Evolutionary conservation across 2,888 invertebrate genomes (phyloP).

Genomic region (Platycheirus albimanus): DNA sequence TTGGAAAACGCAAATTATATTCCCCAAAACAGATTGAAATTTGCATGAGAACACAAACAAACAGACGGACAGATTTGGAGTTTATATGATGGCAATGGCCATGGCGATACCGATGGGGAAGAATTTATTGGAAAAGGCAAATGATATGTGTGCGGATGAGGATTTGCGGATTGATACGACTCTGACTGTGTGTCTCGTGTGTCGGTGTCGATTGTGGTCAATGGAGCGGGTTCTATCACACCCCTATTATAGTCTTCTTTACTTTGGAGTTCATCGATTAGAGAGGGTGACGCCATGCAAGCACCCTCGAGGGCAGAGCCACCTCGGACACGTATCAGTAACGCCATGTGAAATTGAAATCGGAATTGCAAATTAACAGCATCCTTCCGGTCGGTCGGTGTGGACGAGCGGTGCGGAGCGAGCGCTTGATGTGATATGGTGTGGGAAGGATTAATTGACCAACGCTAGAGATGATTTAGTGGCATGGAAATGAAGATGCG

Average conservation of each 20-base stretch:
- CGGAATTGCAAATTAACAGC: slow-evolving; percentile 81
- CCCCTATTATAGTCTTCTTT: slow-evolving; percentile 33
- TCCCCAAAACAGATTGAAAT: slow-evolving; percentile 67
- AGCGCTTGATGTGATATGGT: too few relatives aligned
- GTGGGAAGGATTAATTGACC: slow-evolving; percentile 65
- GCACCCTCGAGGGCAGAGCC: slow-evolving; percentile 39
- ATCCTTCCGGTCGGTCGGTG: slow-evolving; percentile 41
- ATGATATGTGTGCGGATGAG: slow-evolving; percentile 44
- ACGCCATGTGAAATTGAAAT: slow-evolving; percentile 79
- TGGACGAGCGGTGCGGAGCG: slow-evolving; percentile 1
- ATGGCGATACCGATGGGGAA: too few relatives aligned
- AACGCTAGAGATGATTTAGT: slow-evolving; percentile 66
- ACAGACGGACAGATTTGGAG: slow-evolving; percentile 41
- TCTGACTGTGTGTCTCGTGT: slow-evolving; percentile 50
- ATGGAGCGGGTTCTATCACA: slow-evolving; percentile 20
- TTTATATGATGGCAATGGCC: too few relatives aligned
- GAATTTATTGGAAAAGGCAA: too few relatives aligned
- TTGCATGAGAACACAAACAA: slow-evolving; percentile 63
- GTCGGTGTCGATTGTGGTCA: slow-evolving; percentile 70
- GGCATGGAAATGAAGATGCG: slow-evolving; percentile 39
- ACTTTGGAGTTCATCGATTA: slow-evolving; percentile 54
- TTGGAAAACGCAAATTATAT: slow-evolving; percentile 48
- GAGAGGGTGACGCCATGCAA: slow-evolving; percentile 40
- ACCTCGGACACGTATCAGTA: slow-evolving; percentile 48
- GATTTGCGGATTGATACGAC: slow-evolving; percentile 71